Evolutionary conservation across 2,888 invertebrate species (phyloP).

Genomic region (Sesia bembeciformis): DNA sequence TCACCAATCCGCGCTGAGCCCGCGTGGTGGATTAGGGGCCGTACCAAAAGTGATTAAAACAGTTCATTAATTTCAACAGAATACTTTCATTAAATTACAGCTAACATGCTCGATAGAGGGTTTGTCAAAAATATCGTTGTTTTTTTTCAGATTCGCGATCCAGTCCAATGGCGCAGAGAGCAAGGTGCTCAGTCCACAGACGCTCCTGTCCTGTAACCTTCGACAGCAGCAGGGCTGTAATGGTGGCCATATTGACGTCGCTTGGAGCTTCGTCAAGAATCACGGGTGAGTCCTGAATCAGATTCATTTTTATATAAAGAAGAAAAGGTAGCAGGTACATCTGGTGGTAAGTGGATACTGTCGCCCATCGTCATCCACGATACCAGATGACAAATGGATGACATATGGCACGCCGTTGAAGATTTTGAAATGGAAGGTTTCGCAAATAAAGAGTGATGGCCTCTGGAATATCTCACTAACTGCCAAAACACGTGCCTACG

Average conservation of each 20-base stretch:
- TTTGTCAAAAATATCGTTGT: neutral
- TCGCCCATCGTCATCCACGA: no score
- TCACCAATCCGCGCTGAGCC: no score
- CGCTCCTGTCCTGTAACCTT: conserved; percentile 88
- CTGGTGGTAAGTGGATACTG: neutral
- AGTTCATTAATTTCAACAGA: no score
- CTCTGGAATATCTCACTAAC: no score
- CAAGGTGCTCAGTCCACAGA: conserved; percentile 85
- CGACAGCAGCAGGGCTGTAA: conserved; percentile 85
- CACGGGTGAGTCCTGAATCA: conserved; percentile 73
- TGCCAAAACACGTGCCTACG: no score
- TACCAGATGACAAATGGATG: neutral
- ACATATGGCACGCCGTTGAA: no score
- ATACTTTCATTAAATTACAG: no score
- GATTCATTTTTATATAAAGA: neutral
- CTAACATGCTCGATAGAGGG: no score
- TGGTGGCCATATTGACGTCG: conserved; percentile 92
- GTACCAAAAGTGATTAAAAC: no score
- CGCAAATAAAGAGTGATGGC: no score
- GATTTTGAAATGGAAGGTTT: no score
- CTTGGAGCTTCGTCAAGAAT: conserved; percentile 91
- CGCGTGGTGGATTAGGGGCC: no score
- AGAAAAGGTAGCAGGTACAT: neutral
- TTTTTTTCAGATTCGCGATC: conserved; percentile 79
- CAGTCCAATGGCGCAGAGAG: conserved; percentile 87